Conservation (phyloP, 2,797 vertebrate genomes). For the Gadopsis marmoratus region DNA sequence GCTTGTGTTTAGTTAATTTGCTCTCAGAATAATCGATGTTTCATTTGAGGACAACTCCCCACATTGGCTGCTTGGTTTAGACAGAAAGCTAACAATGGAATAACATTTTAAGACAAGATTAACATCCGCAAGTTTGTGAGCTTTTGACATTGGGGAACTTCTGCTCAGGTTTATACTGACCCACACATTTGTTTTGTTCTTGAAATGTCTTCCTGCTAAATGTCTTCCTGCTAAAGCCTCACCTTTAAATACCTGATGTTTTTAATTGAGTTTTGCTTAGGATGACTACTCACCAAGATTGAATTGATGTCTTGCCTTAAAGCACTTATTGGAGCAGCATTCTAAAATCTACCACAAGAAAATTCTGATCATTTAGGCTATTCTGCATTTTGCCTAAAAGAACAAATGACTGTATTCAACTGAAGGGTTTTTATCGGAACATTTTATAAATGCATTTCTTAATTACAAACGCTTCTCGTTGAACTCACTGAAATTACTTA, state of each 20-base stretch:
- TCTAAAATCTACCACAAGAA: not conserved
- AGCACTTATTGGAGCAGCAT: not conserved
- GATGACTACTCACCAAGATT: not conserved
- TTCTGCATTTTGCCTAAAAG: not conserved
- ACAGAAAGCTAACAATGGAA: not conserved
- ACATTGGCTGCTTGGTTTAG: not conserved
- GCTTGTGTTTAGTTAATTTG: not conserved
- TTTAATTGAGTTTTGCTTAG: constrained; percentile 10
- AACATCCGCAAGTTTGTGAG: not conserved
- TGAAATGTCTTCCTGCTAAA: not conserved
- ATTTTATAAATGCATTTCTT: not conserved
- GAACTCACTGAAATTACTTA: not conserved
- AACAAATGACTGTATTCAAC: not conserved
- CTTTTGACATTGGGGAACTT: not conserved
- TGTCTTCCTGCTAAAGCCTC: not conserved
- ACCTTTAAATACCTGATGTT: constrained; percentile 7
- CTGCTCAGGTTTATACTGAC: not conserved
- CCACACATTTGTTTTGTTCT: not conserved
- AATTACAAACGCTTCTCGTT: not conserved
- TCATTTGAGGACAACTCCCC: not conserved
- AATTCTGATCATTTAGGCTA: not conserved
- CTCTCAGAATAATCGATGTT: not conserved
- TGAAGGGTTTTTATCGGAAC: not conserved
- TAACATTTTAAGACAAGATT: not conserved
- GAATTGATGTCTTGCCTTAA: not conserved